phyloP scores from a whole-genome alignment of 1,140 invertebrate species.

The Danaus plexippus region DNA sequence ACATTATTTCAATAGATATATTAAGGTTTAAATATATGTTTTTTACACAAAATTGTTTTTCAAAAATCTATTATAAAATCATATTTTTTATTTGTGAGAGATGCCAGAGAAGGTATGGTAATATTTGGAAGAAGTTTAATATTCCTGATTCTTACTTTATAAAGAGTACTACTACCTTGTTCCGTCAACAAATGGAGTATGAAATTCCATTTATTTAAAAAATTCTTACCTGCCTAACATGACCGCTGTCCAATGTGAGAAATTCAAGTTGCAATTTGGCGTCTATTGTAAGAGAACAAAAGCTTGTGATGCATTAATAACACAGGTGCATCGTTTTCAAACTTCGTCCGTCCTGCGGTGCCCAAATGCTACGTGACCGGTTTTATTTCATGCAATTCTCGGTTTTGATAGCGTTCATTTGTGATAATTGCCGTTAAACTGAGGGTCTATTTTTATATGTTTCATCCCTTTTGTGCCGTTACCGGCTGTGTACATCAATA shows the following conservation, averaged over 20 bases:
- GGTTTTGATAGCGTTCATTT: conserved; percentile 55
- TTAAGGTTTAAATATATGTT: too few relatives aligned
- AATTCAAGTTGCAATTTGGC: conserved; percentile 63
- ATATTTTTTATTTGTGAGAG: too few relatives aligned
- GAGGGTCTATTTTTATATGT: conserved; percentile 51
- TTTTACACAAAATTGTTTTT: too few relatives aligned
- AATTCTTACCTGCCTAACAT: background rate
- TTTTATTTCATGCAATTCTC: conserved; percentile 55
- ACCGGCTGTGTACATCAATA: too few relatives aligned
- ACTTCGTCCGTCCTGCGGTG: conserved; percentile 29
- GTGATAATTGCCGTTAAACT: conserved; percentile 55
- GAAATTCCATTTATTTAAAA: too few relatives aligned
- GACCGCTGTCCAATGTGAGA: conserved; percentile 29
- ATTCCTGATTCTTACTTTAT: too few relatives aligned
- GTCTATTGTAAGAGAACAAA: conserved; percentile 62
- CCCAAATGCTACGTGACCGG: conserved; percentile 45
- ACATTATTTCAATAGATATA: too few relatives aligned
- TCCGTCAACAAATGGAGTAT: too few relatives aligned
- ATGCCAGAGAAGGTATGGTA: too few relatives aligned
- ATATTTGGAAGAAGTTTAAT: too few relatives aligned
- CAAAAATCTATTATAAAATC: too few relatives aligned
- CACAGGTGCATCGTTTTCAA: conserved; percentile 59
- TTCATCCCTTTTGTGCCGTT: conserved; percentile 6
- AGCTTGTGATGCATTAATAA: conserved; percentile 62
- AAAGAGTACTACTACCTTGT: too few relatives aligned